Conservation (phyloP, 2,113 vertebrate genomes). For the Formicarius rufipectus region DNA sequence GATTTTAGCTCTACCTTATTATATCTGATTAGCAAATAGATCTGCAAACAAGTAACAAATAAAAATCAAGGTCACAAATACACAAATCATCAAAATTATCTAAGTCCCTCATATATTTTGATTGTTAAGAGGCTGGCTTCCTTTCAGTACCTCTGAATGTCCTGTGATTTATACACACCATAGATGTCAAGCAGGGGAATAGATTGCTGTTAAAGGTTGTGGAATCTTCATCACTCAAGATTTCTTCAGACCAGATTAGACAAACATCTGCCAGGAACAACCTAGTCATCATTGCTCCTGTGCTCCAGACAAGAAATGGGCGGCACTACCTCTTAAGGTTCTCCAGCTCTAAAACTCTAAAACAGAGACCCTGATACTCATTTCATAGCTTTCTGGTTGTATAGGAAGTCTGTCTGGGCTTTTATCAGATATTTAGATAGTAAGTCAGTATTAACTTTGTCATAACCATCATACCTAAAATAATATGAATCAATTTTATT, state of each 20-base stretch:
- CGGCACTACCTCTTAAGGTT: neutral
- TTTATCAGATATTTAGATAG: neutral
- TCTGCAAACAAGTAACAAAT: neutral
- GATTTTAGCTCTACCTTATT: neutral
- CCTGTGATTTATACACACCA: neutral
- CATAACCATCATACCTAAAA: slow-evolving; percentile 37
- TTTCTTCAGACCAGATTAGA: neutral
- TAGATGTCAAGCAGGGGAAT: neutral
- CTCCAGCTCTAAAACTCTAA: neutral
- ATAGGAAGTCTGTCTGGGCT: neutral
- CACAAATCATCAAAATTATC: neutral
- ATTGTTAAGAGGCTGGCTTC: neutral
- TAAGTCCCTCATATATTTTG: neutral
- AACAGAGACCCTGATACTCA: neutral
- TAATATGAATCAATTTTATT: neutral
- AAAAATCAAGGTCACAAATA: neutral
- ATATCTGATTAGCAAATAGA: neutral
- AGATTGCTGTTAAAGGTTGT: neutral
- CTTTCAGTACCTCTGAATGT: neutral
- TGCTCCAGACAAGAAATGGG: neutral
- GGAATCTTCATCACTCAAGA: neutral
- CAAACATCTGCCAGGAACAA: neutral
- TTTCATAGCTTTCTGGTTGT: neutral
- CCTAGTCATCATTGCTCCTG: neutral
- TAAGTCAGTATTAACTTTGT: neutral